Conservation (phyloP, 2,888 invertebrate species). For the Anaspis maculata region DNA sequence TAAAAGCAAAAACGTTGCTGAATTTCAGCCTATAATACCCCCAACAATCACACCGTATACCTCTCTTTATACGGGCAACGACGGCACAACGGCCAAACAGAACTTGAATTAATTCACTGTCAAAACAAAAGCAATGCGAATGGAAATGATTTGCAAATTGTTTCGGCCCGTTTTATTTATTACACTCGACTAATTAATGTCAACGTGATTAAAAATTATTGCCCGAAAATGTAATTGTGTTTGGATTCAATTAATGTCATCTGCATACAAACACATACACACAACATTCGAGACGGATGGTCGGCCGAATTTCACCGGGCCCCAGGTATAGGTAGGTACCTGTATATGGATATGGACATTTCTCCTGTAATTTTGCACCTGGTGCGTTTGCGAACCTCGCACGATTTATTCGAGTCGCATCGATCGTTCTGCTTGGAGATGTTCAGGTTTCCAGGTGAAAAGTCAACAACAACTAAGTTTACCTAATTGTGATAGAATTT, state of each 20-base stretch:
- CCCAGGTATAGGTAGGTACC: too few species aligned
- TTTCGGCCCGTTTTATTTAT: constrained; percentile 28
- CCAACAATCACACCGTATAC: neutral
- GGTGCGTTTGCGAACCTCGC: too few species aligned
- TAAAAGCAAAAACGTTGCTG: constrained; percentile 28
- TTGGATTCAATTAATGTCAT: constrained; percentile 13
- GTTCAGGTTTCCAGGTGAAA: too few species aligned
- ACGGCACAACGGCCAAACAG: constrained; percentile 22
- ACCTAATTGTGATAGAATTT: too few species aligned
- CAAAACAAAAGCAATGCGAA: constrained; percentile 29
- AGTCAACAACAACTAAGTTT: too few species aligned
- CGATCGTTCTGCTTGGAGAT: too few species aligned
- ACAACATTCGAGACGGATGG: too few species aligned
- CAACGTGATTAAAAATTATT: constrained; percentile 27
- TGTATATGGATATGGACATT: too few species aligned
- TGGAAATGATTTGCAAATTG: constrained; percentile 31
- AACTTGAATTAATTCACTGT: constrained; percentile 31
- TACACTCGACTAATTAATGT: constrained; percentile 28
- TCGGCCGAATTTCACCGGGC: too few species aligned
- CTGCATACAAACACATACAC: too few species aligned
- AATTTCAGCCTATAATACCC: constrained; percentile 20
- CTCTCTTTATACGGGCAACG: neutral
- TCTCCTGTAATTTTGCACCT: too few species aligned
- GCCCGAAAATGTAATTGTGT: constrained; percentile 12
- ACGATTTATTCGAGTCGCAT: too few species aligned